A percentile compares a stretch with the other conserved stretches of the same genome.
Conservation (phyloP, 2,113 vertebrate genomes). For the Vidua macroura region DNA sequence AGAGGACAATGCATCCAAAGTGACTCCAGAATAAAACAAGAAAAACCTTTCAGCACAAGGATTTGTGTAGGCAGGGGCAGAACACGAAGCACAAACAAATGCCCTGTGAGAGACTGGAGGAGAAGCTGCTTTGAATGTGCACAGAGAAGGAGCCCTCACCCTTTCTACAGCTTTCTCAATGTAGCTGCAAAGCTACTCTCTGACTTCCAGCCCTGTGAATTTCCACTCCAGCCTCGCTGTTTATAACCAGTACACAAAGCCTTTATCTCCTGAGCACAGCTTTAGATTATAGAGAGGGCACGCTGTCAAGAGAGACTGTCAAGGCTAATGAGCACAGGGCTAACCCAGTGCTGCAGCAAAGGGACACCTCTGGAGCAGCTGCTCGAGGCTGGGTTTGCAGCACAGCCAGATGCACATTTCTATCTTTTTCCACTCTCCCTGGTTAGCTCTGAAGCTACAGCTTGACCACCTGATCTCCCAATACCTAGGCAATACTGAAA, state of each 20-base stretch:
- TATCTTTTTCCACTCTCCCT: not conserved
- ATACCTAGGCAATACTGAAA: not conserved
- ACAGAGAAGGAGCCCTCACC: not conserved
- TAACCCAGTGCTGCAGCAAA: conserved; percentile 8
- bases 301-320: conserved; percentile 25
- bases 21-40: conserved; percentile 25
- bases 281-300: conserved; percentile 38
- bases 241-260: conserved; percentile 38
- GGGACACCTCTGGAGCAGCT: not conserved
- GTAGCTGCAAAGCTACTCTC: not conserved
- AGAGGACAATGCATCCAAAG: not conserved
- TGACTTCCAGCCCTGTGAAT: conserved; percentile 21
- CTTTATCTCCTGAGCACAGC: conserved; percentile 54
- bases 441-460: not conserved
- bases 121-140: not conserved
- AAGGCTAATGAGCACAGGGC: conserved; percentile 26
- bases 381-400: not conserved
- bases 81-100: not conserved
- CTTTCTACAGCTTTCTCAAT: not conserved
- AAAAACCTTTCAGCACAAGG: conserved; percentile 22
- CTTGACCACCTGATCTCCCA: not conserved
- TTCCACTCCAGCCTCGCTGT: conserved; percentile 42
- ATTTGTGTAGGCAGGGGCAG: not conserved
- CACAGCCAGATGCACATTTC: not conserved
- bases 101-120: not conserved